phyloP scores from a whole-genome alignment of 2,797 vertebrate species.

The Schizothorax lantsangensis region DNA sequence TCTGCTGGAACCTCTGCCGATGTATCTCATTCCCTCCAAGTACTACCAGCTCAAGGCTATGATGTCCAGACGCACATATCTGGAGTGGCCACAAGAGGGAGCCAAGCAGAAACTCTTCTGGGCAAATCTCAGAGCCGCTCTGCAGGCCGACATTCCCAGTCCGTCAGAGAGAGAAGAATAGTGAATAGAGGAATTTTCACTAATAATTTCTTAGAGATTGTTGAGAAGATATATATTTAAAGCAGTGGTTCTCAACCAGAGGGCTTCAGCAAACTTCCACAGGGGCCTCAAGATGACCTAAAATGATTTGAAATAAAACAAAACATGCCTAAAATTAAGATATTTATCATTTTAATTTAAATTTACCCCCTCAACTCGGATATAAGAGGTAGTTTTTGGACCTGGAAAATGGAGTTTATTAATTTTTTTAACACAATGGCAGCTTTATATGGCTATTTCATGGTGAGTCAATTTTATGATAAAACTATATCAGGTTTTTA shows the following conservation, averaged over 20 bases:
- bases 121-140: slow-evolving; percentile 85
- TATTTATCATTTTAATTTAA: not conserved
- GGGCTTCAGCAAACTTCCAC: not conserved
- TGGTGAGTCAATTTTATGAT: too few relatives aligned
- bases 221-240: not conserved
- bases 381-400: not conserved
- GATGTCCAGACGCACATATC: slow-evolving; percentile 84
- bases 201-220: not conserved
- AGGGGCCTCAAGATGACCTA: too few relatives aligned
- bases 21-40: slow-evolving; percentile 83
- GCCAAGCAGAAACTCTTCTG: slow-evolving; percentile 86
- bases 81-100: slow-evolving; percentile 88
- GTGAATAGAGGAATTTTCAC: not conserved
- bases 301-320: not conserved
- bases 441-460: too few relatives aligned
- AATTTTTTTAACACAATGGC: too few relatives aligned
- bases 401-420: not conserved
- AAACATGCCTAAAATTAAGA: not conserved
- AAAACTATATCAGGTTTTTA: not conserved
- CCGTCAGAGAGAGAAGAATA: slow-evolving; percentile 46
- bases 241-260: not conserved
- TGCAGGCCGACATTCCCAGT: slow-evolving; percentile 72
- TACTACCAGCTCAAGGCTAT: slow-evolving; percentile 87
- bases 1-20: slow-evolving; percentile 85
- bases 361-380: too few relatives aligned